Conservation (phyloP, 2,797 vertebrate genomes). For the Bradypodion pumilum region DNA sequence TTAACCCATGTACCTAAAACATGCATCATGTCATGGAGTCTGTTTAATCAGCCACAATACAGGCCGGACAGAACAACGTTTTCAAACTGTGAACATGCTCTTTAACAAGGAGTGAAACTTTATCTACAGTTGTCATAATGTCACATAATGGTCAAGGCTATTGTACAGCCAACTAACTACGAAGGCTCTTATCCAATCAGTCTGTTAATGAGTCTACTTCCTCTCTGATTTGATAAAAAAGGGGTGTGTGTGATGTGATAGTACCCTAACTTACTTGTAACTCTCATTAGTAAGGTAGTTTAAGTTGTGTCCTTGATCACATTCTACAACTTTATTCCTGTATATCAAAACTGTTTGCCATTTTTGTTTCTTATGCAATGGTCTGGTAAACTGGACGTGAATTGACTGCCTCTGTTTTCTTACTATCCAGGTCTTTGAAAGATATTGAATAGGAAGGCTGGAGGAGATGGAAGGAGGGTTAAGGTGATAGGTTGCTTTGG, state of each 20-base stretch:
- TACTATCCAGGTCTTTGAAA: conserved; percentile 62
- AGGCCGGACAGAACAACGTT: not conserved
- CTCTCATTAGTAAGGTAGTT: no score
- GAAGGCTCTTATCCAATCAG: no score
- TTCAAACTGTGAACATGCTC: not conserved
- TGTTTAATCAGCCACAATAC: not conserved
- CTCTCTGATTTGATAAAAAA: not conserved
- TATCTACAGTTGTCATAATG: no score
- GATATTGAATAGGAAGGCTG: conserved; percentile 52
- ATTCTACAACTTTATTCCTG: not conserved
- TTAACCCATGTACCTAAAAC: no score
- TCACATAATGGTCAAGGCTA: not conserved
- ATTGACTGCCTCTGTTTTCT: conserved; percentile 28
- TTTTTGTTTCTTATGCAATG: not conserved
- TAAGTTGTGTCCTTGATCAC: no score
- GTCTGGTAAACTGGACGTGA: not conserved
- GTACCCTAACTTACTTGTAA: no score
- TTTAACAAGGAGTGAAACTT: no score
- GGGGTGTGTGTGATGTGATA: not conserved
- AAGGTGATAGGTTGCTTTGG: conserved; percentile 61
- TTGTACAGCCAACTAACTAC: not conserved
- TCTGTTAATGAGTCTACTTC: not conserved
- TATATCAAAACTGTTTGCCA: not conserved
- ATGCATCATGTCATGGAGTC: not conserved
- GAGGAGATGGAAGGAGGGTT: conserved; percentile 73